Conservation (phyloP, 2,113 vertebrate species). For the Eidolon helvum region DNA sequence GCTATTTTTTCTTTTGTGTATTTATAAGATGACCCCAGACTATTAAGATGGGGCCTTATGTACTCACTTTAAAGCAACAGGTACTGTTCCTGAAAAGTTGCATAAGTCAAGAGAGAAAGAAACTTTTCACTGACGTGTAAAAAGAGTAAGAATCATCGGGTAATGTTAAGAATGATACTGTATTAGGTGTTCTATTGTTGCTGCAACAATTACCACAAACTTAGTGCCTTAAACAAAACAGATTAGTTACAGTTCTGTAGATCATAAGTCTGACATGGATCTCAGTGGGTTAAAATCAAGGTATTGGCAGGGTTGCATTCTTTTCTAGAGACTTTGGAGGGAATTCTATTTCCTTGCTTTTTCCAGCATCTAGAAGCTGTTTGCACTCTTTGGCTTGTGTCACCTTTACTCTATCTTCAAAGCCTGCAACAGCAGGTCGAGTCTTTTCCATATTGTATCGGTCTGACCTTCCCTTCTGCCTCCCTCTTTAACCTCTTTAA, state of each 20-base stretch:
- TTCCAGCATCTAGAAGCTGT: not conserved
- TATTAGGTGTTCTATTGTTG: not conserved
- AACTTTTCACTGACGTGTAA: not conserved
- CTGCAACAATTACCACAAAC: not conserved
- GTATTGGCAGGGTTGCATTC: not conserved
- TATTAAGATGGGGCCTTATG: not conserved
- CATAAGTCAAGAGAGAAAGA: not conserved
- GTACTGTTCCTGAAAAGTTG: not conserved
- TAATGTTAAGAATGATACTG: not conserved
- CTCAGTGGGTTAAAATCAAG: not conserved
- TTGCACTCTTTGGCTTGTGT: not conserved
- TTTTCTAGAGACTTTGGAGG: not conserved
- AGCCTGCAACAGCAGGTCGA: not conserved
- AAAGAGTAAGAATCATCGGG: not conserved
- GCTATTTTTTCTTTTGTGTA: not conserved
- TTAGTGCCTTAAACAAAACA: not conserved
- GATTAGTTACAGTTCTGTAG: not conserved
- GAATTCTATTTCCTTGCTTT: not conserved
- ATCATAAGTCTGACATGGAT: not conserved
- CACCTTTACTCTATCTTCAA: not conserved
- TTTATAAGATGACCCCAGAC: not conserved
- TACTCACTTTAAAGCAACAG: not conserved
- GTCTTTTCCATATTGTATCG: not conserved
- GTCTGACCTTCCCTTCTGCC: not conserved
- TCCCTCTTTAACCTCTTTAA: not conserved